These are phyloP conservation scores for Spilogale gracilis DNA, from an alignment of 2,113 vertebrate genomes.

Conservation along the genomic window DNA sequence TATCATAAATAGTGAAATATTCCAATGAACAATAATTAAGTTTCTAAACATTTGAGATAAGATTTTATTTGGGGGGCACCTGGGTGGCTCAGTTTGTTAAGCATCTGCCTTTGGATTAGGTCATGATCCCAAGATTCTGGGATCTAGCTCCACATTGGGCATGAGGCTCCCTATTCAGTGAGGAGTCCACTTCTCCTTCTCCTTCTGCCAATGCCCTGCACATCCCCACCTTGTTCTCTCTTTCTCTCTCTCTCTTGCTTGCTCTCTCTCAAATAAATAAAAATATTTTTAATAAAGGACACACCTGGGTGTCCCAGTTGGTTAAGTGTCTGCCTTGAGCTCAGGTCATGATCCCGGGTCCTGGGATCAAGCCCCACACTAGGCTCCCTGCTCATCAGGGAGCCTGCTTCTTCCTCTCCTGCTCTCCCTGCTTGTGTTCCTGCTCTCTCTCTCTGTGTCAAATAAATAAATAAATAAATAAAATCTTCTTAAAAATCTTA, in stretches of 20 bases:
- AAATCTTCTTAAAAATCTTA: not conserved
- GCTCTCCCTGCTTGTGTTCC: too few relatives aligned
- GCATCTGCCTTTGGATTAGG: not conserved
- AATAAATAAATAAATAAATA: not conserved
- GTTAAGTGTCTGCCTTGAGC: not conserved
- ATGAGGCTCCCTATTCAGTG: not conserved
- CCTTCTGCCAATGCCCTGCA: not conserved
- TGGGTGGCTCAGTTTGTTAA: not conserved
- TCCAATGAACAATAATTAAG: not conserved
- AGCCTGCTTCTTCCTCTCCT: not conserved
- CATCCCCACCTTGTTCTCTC: not conserved
- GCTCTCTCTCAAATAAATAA: not conserved
- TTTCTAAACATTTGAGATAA: constrained; percentile 27
- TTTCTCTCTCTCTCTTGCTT: not conserved
- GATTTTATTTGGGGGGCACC: not conserved
- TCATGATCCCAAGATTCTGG: not conserved
- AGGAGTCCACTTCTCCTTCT: not conserved
- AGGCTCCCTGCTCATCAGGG: not conserved
- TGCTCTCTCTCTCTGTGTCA: not conserved
- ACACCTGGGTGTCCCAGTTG: not conserved
- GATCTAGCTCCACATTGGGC: not conserved
- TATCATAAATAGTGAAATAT: not conserved
- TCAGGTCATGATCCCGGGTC: not conserved
- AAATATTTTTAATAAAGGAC: not conserved
- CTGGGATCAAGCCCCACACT: not conserved